These are phyloP conservation scores for Cepphus grylle DNA, from an alignment of 2,113 vertebrate genomes.

Conservation along the genomic window DNA sequence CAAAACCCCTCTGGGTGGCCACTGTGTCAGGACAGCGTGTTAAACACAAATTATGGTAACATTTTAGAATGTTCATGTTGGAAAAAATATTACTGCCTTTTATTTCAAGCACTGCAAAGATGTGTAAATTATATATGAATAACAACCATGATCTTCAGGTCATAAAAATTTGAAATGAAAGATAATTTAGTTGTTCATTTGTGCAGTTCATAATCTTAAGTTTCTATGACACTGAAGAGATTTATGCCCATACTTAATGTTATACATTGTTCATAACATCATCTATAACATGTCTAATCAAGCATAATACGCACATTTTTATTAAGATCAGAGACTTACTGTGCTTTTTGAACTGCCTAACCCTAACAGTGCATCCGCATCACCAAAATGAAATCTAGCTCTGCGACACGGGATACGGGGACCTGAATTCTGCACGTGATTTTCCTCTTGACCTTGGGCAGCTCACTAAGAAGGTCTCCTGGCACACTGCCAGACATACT, in stretches of 20 bases:
- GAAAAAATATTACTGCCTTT: background rate
- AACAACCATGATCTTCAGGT: background rate
- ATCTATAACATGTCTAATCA: background rate
- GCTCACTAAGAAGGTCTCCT: background rate
- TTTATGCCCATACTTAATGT: background rate
- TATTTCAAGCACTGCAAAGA: background rate
- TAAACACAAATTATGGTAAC: background rate
- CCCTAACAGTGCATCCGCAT: background rate
- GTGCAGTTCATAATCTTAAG: background rate
- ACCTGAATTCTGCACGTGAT: background rate
- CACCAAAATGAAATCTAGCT: background rate
- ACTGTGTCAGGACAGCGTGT: background rate
- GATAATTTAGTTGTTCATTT: background rate
- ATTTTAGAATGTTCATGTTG: background rate
- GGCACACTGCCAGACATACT: background rate
- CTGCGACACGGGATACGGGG: accelerated
- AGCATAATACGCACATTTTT: background rate
- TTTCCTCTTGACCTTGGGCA: background rate
- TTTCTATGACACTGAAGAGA: background rate
- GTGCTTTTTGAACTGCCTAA: background rate
- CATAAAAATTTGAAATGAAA: background rate
- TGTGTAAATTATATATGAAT: background rate
- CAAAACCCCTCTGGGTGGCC: background rate
- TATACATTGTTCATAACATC: background rate
- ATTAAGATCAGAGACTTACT: background rate